Evolutionary conservation across 2,888 invertebrate genomes (phyloP).

Genomic region (Ennomos erosarius): DNA sequence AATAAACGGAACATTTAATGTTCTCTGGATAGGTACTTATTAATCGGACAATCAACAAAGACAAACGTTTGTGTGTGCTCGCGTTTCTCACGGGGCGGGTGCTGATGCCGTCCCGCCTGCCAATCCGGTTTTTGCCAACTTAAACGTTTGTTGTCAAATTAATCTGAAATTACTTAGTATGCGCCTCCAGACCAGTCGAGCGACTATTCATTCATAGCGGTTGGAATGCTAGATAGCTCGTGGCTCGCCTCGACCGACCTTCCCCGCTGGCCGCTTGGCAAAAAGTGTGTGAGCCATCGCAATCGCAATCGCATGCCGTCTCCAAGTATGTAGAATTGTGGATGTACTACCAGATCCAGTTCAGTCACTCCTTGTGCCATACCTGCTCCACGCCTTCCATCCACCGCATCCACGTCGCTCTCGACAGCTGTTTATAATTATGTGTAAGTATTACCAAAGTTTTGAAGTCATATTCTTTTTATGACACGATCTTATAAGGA

Average conservation of each 20-base stretch:
- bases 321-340: slow-evolving; percentile 58
- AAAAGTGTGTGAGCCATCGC: slow-evolving; percentile 66
- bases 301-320: slow-evolving; percentile 59
- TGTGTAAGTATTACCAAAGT: no score
- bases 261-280: slow-evolving; percentile 57
- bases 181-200: slow-evolving; percentile 74
- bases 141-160: slow-evolving; percentile 84
- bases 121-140: slow-evolving; percentile 81
- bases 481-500: no score
- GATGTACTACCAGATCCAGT: slow-evolving; percentile 59
- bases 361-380: slow-evolving; percentile 43
- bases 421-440: slow-evolving; percentile 2
- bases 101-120: slow-evolving; percentile 66
- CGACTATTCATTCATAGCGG: slow-evolving; percentile 83
- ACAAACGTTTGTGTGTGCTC: slow-evolving; percentile 66
- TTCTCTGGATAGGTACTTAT: slow-evolving; percentile 50
- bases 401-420: slow-evolving; percentile 15
- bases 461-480: slow-evolving; percentile 12
- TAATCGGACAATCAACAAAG: slow-evolving; percentile 69
- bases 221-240: slow-evolving; percentile 81
- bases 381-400: slow-evolving; percentile 44
- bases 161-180: slow-evolving; percentile 80
- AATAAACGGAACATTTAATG: slow-evolving; percentile 54
- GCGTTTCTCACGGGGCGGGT: slow-evolving; percentile 80
- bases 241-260: slow-evolving; percentile 78